Evolutionary conservation across 2,888 invertebrate genomes (phyloP).

Genomic region (Bembecia ichneumoniformis): DNA sequence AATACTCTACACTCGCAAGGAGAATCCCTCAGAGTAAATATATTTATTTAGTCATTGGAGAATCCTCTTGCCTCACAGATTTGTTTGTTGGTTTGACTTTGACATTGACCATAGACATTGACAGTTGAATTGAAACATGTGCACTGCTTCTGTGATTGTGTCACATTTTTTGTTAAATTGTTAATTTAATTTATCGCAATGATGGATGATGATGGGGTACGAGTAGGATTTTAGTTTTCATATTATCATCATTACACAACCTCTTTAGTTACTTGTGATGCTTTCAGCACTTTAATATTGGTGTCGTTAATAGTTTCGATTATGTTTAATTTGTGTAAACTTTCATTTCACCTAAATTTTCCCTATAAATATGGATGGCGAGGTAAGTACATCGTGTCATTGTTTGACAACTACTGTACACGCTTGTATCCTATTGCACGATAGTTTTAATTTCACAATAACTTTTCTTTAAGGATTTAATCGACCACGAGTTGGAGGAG

Average conservation of each 20-base stretch:
- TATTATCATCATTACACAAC: constrained; percentile 23
- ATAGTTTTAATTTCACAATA: not conserved
- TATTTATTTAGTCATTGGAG: too few relatives aligned
- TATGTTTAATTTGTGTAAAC: constrained; percentile 59
- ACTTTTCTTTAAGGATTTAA: constrained; percentile 55
- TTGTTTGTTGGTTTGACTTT: too few relatives aligned
- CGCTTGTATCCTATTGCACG: not conserved
- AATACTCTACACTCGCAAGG: too few relatives aligned
- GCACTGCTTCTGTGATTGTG: too few relatives aligned
- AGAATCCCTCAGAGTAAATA: too few relatives aligned
- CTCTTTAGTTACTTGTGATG: constrained; percentile 58
- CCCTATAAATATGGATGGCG: constrained; percentile 64
- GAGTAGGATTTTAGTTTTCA: not conserved
- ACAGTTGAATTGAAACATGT: too few relatives aligned
- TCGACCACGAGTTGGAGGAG: constrained; percentile 63
- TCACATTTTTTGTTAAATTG: too few relatives aligned
- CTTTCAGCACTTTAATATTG: constrained; percentile 46
- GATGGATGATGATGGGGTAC: not conserved
- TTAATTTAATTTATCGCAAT: too few relatives aligned
- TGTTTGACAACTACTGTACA: constrained; percentile 25
- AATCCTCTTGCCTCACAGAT: too few relatives aligned
- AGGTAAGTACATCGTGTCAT: constrained; percentile 23
- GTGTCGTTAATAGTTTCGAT: constrained; percentile 47
- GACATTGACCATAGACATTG: too few relatives aligned
- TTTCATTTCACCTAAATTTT: constrained; percentile 50